phyloP scores from a whole-genome alignment of 2,888 invertebrate species.

The Scaptomyza caliginosa region DNA sequence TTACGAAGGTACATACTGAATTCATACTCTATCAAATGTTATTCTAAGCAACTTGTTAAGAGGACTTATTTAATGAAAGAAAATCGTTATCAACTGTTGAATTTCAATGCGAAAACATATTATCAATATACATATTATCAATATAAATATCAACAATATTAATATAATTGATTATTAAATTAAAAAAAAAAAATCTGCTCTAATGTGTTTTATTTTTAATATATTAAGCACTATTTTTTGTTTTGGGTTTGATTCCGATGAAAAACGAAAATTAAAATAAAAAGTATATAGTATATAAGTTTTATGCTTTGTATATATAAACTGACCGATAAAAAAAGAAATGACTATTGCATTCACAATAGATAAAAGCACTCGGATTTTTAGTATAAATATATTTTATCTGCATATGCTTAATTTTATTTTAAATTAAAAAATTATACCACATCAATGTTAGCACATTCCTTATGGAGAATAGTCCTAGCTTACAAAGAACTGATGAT shows the following conservation, averaged over 20 bases:
- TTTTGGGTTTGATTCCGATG: too few species aligned
- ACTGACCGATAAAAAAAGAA: too few species aligned
- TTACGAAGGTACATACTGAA: neutral
- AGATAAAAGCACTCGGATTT: too few species aligned
- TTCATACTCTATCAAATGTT: slow-evolving; percentile 23
- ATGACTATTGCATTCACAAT: too few species aligned
- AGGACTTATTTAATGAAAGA: slow-evolving; percentile 4
- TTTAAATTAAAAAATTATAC: neutral
- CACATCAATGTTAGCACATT: slow-evolving; percentile 1
- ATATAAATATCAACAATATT: slow-evolving; percentile 25
- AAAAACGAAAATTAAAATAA: too few species aligned
- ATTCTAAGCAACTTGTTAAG: slow-evolving; percentile 16
- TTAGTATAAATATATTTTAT: too few species aligned
- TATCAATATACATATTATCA: slow-evolving; percentile 31
- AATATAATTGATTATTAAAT: slow-evolving; percentile 10
- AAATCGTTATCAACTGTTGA: slow-evolving; percentile 37
- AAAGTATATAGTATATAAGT: too few species aligned
- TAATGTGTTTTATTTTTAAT: slow-evolving; percentile 3
- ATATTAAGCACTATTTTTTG: too few species aligned
- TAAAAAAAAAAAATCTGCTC: neutral
- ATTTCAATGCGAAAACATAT: slow-evolving; percentile 12
- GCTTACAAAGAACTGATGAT: slow-evolving; percentile 33
- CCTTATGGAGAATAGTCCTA: neutral
- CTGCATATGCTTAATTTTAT: too few species aligned
- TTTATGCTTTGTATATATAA: too few species aligned